A percentile compares a stretch with the other conserved stretches of the same genome.
phyloP scores from a whole-genome alignment of 2,888 invertebrate genomes.

The Ctenicera cuprea region DNA sequence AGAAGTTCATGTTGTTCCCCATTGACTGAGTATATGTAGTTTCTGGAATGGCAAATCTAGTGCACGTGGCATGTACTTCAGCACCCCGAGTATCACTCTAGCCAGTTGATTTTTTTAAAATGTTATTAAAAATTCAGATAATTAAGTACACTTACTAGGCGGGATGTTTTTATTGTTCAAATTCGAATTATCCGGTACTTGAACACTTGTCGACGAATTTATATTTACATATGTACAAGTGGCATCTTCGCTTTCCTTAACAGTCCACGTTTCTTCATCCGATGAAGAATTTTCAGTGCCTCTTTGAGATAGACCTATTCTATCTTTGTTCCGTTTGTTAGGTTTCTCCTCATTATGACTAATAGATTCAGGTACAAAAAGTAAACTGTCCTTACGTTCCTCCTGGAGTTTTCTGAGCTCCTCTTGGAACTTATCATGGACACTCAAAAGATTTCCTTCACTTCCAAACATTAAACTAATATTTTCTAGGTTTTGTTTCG shows the following conservation, averaged over 20 bases:
- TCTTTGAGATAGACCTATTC: not conserved
- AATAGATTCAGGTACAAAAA: slow-evolving; percentile 71
- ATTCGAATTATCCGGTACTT: not conserved
- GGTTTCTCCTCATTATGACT: slow-evolving; percentile 55
- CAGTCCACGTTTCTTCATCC: slow-evolving; percentile 14
- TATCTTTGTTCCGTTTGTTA: slow-evolving; percentile 49
- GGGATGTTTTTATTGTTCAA: not conserved
- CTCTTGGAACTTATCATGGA: slow-evolving; percentile 75
- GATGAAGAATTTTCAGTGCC: slow-evolving; percentile 29
- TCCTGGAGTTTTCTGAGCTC: slow-evolving; percentile 74
- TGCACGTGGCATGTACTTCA: too few relatives aligned
- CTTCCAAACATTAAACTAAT: slow-evolving; percentile 73
- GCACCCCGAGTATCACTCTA: too few relatives aligned
- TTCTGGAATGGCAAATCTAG: too few relatives aligned
- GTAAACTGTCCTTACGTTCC: slow-evolving; percentile 70
- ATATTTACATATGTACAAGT: slow-evolving; percentile 44
- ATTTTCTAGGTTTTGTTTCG: slow-evolving; percentile 67
- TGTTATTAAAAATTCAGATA: too few relatives aligned
- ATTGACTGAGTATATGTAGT: too few relatives aligned
- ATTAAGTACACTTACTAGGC: slow-evolving; percentile 30
- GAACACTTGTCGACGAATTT: not conserved
- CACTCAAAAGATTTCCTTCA: slow-evolving; percentile 75
- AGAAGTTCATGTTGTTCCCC: too few relatives aligned
- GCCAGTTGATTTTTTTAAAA: too few relatives aligned
- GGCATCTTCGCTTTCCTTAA: slow-evolving; percentile 13